Percentiles rank a stretch among this genome's conserved stretches.
Evolutionary conservation across 2,113 vertebrate genomes (phyloP).

Genomic region (Phaethornis superciliosus): DNA sequence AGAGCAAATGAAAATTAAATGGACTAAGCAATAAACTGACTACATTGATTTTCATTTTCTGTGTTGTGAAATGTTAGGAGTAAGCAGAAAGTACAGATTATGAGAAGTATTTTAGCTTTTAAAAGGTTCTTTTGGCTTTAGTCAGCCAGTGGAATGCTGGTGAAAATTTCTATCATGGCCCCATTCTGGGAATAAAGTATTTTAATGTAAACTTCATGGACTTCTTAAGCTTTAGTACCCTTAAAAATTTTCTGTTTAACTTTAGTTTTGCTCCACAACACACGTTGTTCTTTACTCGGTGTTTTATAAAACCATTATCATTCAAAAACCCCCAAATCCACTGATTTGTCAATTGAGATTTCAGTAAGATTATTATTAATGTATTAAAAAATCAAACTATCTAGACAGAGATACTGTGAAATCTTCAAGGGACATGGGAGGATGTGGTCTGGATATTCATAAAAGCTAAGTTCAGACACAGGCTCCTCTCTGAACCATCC

Average conservation of each 20-base stretch:
- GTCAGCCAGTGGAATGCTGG: neutral
- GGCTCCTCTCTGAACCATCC: neutral
- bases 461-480: neutral
- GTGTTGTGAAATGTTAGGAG: neutral
- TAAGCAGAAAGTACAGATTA: constrained; percentile 8
- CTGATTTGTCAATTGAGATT: neutral
- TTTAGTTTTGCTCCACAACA: neutral
- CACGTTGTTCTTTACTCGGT: neutral
- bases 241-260: neutral
- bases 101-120: neutral
- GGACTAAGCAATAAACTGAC: neutral
- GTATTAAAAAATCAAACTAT: neutral
- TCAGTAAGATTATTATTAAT: neutral
- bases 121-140: neutral
- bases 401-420: neutral
- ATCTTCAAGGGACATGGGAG: neutral
- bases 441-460: neutral
- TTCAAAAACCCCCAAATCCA: neutral
- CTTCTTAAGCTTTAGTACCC: neutral
- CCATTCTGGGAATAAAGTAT: neutral
- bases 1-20: constrained; percentile 27
- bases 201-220: neutral
- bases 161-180: neutral
- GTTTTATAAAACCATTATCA: neutral
- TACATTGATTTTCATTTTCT: neutral